Evolutionary conservation across 2,113 vertebrate genomes (phyloP), one percentile per base, ranked within the genome.

Genomic region (Cebidichthys violaceus): DNA sequence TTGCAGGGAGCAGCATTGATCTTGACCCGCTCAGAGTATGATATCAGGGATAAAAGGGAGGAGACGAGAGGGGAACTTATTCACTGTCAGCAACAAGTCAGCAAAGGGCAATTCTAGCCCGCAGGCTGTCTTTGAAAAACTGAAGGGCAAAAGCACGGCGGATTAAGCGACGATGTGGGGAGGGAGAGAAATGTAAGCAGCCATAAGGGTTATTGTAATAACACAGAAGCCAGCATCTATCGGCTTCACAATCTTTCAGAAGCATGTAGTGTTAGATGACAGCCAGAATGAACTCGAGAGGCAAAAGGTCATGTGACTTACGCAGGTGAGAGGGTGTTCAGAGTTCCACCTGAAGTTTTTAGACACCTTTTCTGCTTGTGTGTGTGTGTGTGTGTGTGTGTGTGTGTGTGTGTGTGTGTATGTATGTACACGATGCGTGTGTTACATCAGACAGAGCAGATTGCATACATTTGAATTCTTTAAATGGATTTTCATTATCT

Each of bases 71-170:
- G 78, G 84, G 84, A 94, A 94, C 90, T 92, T 93, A 94, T 89
- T 94, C 93, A 91, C 94, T 94, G 94, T 94, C 94, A 95, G 91
- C 88, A 82, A 35, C 86, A 66, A 94, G 92, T 94, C 94, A 93
- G 92, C 88, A 89, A 91, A 94, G 94, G 94, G 92, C 94, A 94
- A 94, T 89, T 94, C 94, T 90, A 92, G 93, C 94, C 94, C 57
- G 91, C 93, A 90, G 94, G 94, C 93, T 93, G 89, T 90, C 94
- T 94, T 95, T 94, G 94, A 94, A 94, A 94, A 88, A 89, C 83
- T 90, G 92, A 95, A 93, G 94, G 93, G 91, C 86, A 92, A 93
- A 92, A 93, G 91, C 89, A 75, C 69, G 41, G 89, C 84, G 93
- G 94, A 94, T 95, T 94, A 95, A 90, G 90, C 86, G 83, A 73